Evolutionary conservation across 2,888 invertebrate genomes (phyloP).

Genomic region (Sturmia bella): DNA sequence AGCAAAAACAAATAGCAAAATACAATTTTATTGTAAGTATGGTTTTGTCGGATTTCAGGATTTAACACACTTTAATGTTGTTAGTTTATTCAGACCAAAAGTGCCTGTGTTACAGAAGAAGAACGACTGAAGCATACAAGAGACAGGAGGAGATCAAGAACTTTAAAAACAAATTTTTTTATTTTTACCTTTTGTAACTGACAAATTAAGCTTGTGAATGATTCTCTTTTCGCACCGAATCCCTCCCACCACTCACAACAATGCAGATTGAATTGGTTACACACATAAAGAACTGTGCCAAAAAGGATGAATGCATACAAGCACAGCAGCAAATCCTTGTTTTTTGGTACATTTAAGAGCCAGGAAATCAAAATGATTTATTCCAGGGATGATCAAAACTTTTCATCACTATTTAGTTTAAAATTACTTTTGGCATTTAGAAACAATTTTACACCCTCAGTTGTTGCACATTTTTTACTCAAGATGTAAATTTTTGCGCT

Average conservation of each 20-base stretch:
- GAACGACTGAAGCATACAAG: not conserved
- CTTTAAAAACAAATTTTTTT: not conserved
- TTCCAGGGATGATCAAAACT: not conserved
- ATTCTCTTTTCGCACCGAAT: slow-evolving; percentile 18
- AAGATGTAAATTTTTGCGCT: too few species aligned
- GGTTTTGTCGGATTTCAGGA: slow-evolving; percentile 18
- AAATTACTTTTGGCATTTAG: not conserved
- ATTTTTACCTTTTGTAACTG: slow-evolving; percentile 29
- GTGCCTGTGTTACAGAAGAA: not conserved
- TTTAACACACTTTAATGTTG: not conserved
- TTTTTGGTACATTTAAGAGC: not conserved
- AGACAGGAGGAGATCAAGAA: slow-evolving; percentile 6
- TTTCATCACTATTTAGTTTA: not conserved
- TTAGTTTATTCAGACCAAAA: not conserved
- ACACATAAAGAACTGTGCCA: not conserved
- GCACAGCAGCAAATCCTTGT: not conserved
- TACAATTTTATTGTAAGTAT: not conserved
- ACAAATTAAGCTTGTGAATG: slow-evolving; percentile 49
- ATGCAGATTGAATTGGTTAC: not conserved
- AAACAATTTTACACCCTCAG: too few species aligned
- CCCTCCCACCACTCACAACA: slow-evolving; percentile 16
- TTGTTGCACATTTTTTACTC: too few species aligned
- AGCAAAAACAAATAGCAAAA: slow-evolving; percentile 1
- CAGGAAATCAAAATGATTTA: not conserved
- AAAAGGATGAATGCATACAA: not conserved